Percentiles rank a stretch among this genome's conserved stretches.
phyloP scores from a whole-genome alignment of 1,140 invertebrate species.

The Pseudomyrmex gracilis region DNA sequence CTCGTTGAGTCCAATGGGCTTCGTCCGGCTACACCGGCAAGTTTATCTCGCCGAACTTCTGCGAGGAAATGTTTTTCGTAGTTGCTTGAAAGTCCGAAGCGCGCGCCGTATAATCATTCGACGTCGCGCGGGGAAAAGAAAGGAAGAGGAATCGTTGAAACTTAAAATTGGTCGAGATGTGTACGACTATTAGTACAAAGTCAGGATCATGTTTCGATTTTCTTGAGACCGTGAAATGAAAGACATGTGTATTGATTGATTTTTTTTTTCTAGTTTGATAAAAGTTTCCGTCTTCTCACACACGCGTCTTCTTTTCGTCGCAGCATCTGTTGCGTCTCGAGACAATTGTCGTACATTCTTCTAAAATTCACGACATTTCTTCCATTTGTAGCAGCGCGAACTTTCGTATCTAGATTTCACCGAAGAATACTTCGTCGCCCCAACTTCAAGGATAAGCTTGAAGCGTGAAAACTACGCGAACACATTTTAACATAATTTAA shows the following conservation, averaged over 20 bases:
- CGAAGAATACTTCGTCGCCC: constrained; percentile 18
- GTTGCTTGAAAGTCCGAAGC: constrained; percentile 40
- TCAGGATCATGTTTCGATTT: not conserved
- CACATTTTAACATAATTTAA: constrained; percentile 29
- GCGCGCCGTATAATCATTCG: constrained; percentile 41
- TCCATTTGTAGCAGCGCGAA: constrained; percentile 43
- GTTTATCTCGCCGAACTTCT: constrained; percentile 41
- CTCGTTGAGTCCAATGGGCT: constrained; percentile 15
- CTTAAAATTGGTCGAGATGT: not conserved
- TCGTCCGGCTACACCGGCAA: constrained; percentile 4
- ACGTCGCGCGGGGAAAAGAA: constrained; percentile 3
- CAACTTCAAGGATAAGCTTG: constrained; percentile 19
- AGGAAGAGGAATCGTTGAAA: not conserved
- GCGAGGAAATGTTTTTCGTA: constrained; percentile 37
- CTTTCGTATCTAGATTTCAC: constrained; percentile 55
- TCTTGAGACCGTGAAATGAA: not conserved
- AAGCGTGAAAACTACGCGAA: constrained; percentile 1
- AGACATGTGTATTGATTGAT: too few species aligned
- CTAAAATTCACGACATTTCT: constrained; percentile 48
- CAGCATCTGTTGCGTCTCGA: constrained; percentile 41
- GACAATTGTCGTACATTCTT: constrained; percentile 41
- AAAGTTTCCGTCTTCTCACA: not conserved
- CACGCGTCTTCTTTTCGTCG: not conserved
- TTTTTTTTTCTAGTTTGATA: not conserved
- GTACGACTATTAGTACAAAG: not conserved